Evolutionary conservation across 1,140 invertebrate species (phyloP).

Genomic region (Megathymus violae): DNA sequence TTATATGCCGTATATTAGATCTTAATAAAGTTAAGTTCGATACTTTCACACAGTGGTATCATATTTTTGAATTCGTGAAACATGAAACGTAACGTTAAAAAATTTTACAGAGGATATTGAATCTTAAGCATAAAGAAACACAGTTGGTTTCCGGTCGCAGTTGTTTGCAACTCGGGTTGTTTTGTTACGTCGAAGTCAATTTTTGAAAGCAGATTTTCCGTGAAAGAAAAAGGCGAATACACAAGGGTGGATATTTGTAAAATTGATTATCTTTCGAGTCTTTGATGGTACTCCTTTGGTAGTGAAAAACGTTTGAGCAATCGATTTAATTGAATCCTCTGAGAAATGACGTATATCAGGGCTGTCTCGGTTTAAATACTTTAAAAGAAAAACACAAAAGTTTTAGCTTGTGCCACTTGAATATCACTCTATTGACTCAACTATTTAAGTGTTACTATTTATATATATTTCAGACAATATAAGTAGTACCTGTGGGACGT

Average conservation of each 20-base stretch:
- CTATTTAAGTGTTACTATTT: no score
- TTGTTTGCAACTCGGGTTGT: neutral
- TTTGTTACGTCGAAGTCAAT: neutral
- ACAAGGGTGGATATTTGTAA: conserved; percentile 71
- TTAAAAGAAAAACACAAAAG: no score
- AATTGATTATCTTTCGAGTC: conserved; percentile 81
- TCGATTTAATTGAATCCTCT: conserved; percentile 71
- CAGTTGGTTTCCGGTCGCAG: neutral
- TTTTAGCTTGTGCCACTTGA: no score
- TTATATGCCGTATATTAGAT: conserved; percentile 1
- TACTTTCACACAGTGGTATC: conserved; percentile 68
- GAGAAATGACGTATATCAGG: conserved; percentile 46
- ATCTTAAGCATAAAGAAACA: conserved; percentile 13
- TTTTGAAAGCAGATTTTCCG: conserved; percentile 58
- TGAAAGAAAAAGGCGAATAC: conserved; percentile 59
- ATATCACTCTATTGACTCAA: no score
- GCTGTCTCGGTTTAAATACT: no score
- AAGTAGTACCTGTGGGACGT: no score
- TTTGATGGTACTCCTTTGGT: conserved; percentile 64
- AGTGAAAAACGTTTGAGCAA: conserved; percentile 50
- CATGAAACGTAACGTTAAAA: neutral
- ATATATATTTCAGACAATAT: no score
- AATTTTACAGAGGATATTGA: neutral
- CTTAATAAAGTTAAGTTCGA: conserved; percentile 71
- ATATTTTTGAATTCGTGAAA: conserved; percentile 50